phyloP scores from a whole-genome alignment of 2,113 vertebrate species.

The Siphamia tubifer region DNA sequence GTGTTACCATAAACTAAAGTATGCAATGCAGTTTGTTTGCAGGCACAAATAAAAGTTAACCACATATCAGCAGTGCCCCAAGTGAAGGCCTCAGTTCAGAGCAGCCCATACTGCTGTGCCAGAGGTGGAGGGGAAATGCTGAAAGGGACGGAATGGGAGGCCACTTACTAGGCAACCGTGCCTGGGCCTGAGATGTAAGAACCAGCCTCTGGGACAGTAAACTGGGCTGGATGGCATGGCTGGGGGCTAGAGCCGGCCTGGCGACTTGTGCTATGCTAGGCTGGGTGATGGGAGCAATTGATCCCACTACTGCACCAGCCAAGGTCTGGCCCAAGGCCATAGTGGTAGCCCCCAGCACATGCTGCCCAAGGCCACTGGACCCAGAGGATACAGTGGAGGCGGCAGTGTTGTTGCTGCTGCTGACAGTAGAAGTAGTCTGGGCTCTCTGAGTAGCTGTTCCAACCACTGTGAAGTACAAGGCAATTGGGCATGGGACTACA shows the following conservation, averaged over 20 bases:
- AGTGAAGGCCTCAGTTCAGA: constrained; percentile 55
- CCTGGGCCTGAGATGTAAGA: constrained; percentile 97
- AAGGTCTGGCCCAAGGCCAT: constrained; percentile 83
- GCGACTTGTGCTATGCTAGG: constrained; percentile 69
- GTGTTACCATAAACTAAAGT: too few relatives aligned
- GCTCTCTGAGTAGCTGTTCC: constrained; percentile 87
- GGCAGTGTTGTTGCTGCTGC: constrained; percentile 70
- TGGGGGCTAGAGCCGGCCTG: constrained; percentile 77
- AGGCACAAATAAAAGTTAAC: constrained; percentile 19
- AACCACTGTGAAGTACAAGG: constrained; percentile 89
- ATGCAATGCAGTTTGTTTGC: not conserved
- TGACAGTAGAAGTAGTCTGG: constrained; percentile 80
- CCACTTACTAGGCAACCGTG: constrained; percentile 99
- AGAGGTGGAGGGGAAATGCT: constrained; percentile 58
- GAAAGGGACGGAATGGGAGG: constrained; percentile 73
- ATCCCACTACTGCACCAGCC: constrained; percentile 72
- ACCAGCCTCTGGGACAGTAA: constrained; percentile 95
- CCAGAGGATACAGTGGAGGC: constrained; percentile 66
- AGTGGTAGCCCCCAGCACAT: constrained; percentile 80
- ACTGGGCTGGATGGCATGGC: constrained; percentile 88
- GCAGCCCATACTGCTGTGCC: constrained; percentile 51
- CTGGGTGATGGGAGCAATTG: constrained; percentile 79
- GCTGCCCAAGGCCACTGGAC: constrained; percentile 84
- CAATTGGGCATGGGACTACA: constrained; percentile 67
- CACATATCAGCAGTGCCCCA: constrained; percentile 72